Percentiles rank a stretch among this genome's conserved stretches.
phyloP scores from a whole-genome alignment of 2,797 vertebrate genomes.

The Catostomus latipinnis region DNA sequence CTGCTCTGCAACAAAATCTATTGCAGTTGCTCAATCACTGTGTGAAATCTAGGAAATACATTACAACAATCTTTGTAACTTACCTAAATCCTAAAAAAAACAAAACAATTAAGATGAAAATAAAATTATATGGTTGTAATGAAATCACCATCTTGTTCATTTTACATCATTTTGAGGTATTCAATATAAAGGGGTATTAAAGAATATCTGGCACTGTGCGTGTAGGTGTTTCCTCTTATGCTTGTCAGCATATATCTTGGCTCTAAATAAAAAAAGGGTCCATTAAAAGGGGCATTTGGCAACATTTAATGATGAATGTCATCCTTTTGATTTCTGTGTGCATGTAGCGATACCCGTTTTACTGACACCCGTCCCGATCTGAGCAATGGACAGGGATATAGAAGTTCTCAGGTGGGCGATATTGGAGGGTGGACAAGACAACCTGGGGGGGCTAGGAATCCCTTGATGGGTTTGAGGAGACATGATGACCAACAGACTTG shows the following conservation, averaged over 20 bases:
- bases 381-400: not conserved
- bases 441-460: conserved; percentile 14
- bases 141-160: not conserved
- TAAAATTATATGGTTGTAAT: not conserved
- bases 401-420: conserved; percentile 15
- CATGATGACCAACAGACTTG: conserved; percentile 28
- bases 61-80: not conserved
- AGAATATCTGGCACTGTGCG: conserved; percentile 4
- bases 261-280: conserved; percentile 1
- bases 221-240: not conserved
- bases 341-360: not conserved
- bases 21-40: not conserved
- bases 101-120: not conserved
- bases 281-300: not conserved
- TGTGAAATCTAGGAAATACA: not conserved
- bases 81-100: not conserved
- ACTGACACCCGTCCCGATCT: not conserved
- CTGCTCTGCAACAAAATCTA: not conserved
- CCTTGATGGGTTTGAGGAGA: conserved; percentile 21
- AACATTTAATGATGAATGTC: not conserved
- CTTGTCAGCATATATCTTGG: not conserved
- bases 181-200: not conserved
- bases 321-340: not conserved
- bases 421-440: not conserved
- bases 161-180: not conserved